Conservation (phyloP, 1,140 invertebrate genomes). For the Lamellibrachia luymesi region DNA sequence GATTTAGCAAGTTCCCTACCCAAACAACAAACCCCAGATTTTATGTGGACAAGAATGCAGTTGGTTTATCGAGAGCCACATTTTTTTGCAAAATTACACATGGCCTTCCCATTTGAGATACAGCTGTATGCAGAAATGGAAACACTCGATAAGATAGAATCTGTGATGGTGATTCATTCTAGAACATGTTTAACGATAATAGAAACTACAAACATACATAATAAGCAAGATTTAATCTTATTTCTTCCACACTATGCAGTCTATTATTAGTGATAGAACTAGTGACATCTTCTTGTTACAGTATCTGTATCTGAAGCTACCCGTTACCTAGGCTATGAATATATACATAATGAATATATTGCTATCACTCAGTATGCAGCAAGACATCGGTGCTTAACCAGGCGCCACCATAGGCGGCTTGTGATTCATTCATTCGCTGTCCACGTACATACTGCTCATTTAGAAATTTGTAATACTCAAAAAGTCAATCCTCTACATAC, state of each 20-base stretch:
- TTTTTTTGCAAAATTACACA: too few relatives aligned
- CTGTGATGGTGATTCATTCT: too few relatives aligned
- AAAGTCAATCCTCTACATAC: neutral
- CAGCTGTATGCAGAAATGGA: too few relatives aligned
- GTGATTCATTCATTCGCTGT: neutral
- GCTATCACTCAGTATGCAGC: neutral
- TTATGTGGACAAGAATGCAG: too few relatives aligned
- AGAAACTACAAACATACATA: neutral
- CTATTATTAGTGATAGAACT: neutral
- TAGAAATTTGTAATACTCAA: neutral
- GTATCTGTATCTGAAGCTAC: neutral
- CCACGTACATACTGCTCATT: neutral
- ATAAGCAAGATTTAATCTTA: neutral
- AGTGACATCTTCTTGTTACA: neutral
- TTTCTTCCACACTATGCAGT: neutral
- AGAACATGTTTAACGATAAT: neutral
- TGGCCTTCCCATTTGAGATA: too few relatives aligned
- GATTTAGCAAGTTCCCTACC: too few relatives aligned
- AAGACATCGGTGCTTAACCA: neutral
- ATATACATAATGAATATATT: neutral
- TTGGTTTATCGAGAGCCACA: too few relatives aligned
- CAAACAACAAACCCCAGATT: too few relatives aligned
- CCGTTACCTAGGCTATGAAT: neutral
- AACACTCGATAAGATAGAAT: too few relatives aligned
- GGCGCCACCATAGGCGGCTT: neutral